A percentile compares a stretch with the other conserved stretches of the same genome.
These are phyloP conservation scores for Pristionchus fissidentatus DNA, from an alignment of 2,888 invertebrate species.

Conservation along the genomic window DNA sequence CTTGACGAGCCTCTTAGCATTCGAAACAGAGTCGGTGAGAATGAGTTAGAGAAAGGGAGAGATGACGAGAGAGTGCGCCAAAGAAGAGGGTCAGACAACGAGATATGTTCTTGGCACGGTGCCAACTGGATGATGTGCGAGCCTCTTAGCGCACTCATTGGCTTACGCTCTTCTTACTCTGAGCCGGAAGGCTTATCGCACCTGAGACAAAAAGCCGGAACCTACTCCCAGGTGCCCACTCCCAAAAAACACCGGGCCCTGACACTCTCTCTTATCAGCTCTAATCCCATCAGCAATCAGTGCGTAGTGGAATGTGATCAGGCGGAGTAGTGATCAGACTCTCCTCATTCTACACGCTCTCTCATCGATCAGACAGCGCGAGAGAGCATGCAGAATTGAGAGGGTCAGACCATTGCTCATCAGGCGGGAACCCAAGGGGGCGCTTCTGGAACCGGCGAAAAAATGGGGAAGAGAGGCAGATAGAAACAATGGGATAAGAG, in stretches of 20 bases:
- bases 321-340: background rate
- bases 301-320: background rate
- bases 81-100: background rate
- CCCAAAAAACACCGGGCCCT: slow-evolving; percentile 6
- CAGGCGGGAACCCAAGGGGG: too few relatives aligned
- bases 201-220: slow-evolving; percentile 5
- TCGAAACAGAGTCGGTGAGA: background rate
- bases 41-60: background rate
- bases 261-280: background rate
- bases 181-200: background rate
- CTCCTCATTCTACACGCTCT: background rate
- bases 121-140: too few relatives aligned
- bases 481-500: too few relatives aligned
- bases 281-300: background rate
- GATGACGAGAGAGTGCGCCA: background rate
- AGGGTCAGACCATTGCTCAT: background rate
- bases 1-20: background rate
- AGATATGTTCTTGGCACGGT: too few relatives aligned
- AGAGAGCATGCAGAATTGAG: background rate
- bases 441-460: background rate
- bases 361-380: background rate
- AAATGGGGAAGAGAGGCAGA: background rate
- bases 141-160: too few relatives aligned
- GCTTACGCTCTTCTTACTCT: background rate
- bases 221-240: background rate